Conservation (phyloP, 2,797 vertebrate species). For the Fratercula arctica region DNA sequence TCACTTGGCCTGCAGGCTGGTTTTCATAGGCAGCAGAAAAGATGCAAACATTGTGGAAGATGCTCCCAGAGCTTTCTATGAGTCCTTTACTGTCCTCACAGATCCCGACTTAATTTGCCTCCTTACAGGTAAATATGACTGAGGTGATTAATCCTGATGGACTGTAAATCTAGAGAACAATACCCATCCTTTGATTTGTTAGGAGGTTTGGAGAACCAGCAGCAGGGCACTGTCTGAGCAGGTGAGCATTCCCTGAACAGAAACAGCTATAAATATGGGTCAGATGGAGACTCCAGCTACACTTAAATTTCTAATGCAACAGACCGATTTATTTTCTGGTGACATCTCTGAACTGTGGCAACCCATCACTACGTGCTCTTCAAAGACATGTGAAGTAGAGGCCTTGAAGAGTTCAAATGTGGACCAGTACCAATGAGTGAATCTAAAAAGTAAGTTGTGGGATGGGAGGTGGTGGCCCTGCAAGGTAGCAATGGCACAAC, state of each 20-base stretch:
- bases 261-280: not conserved
- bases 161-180: not conserved
- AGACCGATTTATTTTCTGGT: not conserved
- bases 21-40: not conserved
- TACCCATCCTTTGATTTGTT: not conserved
- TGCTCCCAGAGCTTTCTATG: not conserved
- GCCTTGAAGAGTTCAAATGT: not conserved
- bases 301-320: not conserved
- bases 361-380: accelerated
- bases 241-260: not conserved
- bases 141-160: not conserved
- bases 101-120: not conserved
- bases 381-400: not conserved
- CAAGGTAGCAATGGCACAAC: not conserved
- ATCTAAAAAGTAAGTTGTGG: not conserved
- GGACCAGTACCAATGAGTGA: accelerated
- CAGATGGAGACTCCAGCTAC: not conserved
- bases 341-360: not conserved
- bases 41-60: not conserved
- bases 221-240: not conserved
- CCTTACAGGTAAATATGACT: not conserved
- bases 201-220: not conserved
- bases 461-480: accelerated
- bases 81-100: not conserved
- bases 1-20: not conserved